Conservation (phyloP, 2,797 vertebrate species). For the Psittacula derbiana region DNA sequence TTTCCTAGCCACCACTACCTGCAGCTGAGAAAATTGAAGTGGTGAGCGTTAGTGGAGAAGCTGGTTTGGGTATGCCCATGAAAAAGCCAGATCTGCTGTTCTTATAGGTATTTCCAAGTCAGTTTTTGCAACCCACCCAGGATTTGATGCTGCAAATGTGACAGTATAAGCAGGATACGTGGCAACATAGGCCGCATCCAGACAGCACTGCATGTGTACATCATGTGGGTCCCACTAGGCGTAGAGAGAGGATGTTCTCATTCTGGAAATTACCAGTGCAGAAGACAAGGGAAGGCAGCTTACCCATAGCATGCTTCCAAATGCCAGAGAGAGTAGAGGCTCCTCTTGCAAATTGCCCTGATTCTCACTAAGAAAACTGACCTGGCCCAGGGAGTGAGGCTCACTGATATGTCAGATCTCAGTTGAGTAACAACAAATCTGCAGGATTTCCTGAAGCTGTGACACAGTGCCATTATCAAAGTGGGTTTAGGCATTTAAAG, state of each 20-base stretch:
- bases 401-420: neutral
- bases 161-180: fast-evolving
- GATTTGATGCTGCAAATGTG: neutral
- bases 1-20: neutral
- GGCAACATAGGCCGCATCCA: neutral
- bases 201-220: fast-evolving
- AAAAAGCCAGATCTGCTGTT: neutral
- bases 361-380: neutral
- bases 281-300: neutral
- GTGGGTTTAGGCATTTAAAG: neutral
- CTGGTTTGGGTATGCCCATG: neutral
- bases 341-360: neutral
- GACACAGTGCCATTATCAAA: neutral
- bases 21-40: neutral
- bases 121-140: neutral
- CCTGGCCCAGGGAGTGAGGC: neutral
- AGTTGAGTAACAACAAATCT: neutral
- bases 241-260: neutral
- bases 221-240: too few relatives aligned
- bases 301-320: fast-evolving
- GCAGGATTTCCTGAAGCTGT: neutral
- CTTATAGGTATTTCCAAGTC: neutral
- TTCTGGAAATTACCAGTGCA: neutral
- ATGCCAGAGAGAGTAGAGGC: neutral
- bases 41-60: neutral